Percentiles rank a stretch among this genome's conserved stretches.
Evolutionary conservation across 2,113 vertebrate genomes (phyloP).

Genomic region (Ploceus nigricollis): DNA sequence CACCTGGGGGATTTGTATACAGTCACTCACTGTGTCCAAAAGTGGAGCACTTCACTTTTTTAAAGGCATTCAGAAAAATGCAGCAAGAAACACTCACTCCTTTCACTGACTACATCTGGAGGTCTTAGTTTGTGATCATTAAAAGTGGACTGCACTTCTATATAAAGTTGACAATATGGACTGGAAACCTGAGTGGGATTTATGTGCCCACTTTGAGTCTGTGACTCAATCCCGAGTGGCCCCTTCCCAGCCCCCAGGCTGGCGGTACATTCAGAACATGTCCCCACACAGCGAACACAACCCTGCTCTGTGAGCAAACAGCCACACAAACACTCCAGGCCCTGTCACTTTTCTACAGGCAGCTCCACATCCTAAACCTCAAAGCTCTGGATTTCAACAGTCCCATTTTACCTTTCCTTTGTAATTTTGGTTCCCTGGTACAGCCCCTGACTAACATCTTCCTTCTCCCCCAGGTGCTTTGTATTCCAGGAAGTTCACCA

Average conservation of each 20-base stretch:
- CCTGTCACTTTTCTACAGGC: background rate
- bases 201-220: accelerated
- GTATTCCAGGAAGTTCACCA: slow-evolving; percentile 87
- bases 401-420: background rate
- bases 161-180: background rate
- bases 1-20: background rate
- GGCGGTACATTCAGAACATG: background rate
- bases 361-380: background rate
- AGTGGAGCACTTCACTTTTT: background rate
- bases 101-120: background rate
- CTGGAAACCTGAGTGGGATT: background rate
- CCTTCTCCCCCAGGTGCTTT: slow-evolving; percentile 78
- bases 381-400: background rate
- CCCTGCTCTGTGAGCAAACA: background rate
- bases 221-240: background rate
- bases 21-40: background rate
- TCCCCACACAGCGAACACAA: background rate
- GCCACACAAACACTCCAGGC: background rate
- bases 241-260: background rate
- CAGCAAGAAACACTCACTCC: background rate
- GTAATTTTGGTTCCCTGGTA: background rate
- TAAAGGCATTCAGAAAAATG: background rate
- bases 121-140: background rate
- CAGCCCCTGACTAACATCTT: background rate
- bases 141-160: background rate